Evolutionary conservation across 2,888 invertebrate species (phyloP).

Genomic region (Ecdyonurus torrentis): DNA sequence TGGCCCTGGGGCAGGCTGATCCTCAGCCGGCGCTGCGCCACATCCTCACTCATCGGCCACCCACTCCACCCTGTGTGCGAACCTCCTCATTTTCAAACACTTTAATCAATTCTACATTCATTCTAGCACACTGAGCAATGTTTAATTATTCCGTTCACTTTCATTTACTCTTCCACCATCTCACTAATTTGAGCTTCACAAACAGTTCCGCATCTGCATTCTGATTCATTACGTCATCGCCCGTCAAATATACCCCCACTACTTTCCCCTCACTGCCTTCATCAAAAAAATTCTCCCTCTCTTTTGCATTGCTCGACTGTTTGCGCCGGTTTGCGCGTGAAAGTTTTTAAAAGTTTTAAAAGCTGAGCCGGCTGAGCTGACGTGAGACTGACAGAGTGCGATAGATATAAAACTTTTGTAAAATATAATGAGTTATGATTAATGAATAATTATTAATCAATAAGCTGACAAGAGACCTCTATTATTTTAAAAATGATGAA

Average conservation of each 20-base stretch:
- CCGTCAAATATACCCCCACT: not conserved
- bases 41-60: not conserved
- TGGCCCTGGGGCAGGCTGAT: not conserved
- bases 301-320: not conserved
- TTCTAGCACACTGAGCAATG: not conserved
- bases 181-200: not conserved
- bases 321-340: too few species aligned
- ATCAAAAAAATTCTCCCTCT: not conserved
- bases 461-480: too few species aligned
- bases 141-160: not conserved
- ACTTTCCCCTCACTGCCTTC: not conserved
- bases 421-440: too few species aligned
- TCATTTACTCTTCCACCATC: not conserved
- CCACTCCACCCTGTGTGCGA: not conserved
- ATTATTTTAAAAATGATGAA: too few species aligned
- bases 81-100: not conserved
- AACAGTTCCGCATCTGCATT: not conserved
- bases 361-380: too few species aligned
- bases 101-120: not conserved
- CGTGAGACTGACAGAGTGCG: too few species aligned
- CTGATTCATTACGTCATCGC: not conserved
- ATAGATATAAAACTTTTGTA: too few species aligned
- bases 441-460: too few species aligned
- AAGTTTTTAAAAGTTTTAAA: too few species aligned
- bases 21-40: conserved; percentile 1